These are phyloP conservation scores for Ptycholaimellus sp. DNA, from an alignment of 2,888 invertebrate species.

Conservation along the genomic window DNA sequence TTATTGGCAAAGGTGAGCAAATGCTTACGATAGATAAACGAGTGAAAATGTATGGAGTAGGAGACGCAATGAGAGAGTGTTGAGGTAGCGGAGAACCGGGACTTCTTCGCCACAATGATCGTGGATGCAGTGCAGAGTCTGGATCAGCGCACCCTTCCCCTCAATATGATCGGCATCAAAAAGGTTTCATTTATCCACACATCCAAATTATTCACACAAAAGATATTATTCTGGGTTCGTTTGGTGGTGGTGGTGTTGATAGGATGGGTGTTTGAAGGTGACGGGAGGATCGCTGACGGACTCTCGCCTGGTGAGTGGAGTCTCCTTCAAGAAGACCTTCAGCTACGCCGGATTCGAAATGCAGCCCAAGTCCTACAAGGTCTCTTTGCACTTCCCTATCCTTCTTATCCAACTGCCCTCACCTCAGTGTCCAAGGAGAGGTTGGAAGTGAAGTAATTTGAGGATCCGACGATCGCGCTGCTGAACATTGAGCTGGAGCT, in stretches of 20 bases:
- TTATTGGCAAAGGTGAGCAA: no score
- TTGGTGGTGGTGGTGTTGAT: no score
- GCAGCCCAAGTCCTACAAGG: conserved; percentile 59
- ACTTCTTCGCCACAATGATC: conserved; percentile 83
- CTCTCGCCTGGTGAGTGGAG: conserved; percentile 66
- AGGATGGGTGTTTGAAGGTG: no score
- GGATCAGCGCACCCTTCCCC: conserved; percentile 55
- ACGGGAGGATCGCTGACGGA: no score
- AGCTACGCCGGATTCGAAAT: conserved; percentile 99
- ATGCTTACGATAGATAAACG: no score
- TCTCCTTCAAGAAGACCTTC: conserved; percentile 98
- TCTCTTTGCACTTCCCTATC: no score
- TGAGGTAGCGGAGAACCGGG: conserved; percentile 54
- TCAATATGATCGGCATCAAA: conserved; percentile 98
- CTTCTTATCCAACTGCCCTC: no score
- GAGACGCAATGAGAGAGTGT: background rate
- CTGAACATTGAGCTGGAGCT: conserved; percentile 89
- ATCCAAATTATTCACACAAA: no score
- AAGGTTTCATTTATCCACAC: no score
- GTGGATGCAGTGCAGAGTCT: conserved; percentile 80
- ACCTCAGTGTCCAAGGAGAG: no score
- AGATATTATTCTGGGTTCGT: no score
- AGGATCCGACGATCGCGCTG: conserved; percentile 68
- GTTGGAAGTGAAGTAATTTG: conserved; percentile 35
- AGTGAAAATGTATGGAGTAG: no score